phyloP scores from a whole-genome alignment of 2,113 vertebrate genomes.

The Ictalurus punctatus region DNA sequence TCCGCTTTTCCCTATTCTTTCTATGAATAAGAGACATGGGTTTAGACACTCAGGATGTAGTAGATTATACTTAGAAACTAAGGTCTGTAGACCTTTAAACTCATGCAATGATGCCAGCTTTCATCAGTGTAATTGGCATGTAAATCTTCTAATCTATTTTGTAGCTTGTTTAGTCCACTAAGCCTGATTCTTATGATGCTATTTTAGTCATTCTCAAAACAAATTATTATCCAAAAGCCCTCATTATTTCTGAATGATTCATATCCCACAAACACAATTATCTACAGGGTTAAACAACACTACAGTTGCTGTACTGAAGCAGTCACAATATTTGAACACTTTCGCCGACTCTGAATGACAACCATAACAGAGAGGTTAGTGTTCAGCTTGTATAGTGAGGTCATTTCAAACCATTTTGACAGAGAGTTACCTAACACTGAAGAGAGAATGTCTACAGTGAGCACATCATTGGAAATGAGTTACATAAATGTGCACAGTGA shows the following conservation, averaged over 20 bases:
- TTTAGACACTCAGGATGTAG: background rate
- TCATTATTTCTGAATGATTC: background rate
- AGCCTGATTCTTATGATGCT: background rate
- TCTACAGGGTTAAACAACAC: background rate
- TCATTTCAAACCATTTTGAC: constrained; percentile 5
- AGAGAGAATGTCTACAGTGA: background rate
- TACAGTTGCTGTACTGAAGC: background rate
- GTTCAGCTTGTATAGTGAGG: background rate
- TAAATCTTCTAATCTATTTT: background rate
- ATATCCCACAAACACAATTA: background rate
- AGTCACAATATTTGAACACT: background rate
- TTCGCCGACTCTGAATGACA: background rate
- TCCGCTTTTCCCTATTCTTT: background rate
- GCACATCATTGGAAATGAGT: background rate
- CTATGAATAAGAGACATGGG: background rate
- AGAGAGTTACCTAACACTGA: background rate
- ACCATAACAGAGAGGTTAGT: background rate
- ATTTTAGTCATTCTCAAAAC: background rate
- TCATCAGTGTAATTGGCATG: background rate
- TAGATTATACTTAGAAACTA: background rate
- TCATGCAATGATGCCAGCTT: background rate
- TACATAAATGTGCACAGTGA: background rate
- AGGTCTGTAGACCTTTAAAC: background rate
- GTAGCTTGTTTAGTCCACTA: background rate
- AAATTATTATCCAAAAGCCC: background rate